Evolutionary conservation across 2,888 invertebrate genomes (phyloP), one percentile per base, ranked within the genome.

Genomic region (Parochlus steinenii): DNA sequence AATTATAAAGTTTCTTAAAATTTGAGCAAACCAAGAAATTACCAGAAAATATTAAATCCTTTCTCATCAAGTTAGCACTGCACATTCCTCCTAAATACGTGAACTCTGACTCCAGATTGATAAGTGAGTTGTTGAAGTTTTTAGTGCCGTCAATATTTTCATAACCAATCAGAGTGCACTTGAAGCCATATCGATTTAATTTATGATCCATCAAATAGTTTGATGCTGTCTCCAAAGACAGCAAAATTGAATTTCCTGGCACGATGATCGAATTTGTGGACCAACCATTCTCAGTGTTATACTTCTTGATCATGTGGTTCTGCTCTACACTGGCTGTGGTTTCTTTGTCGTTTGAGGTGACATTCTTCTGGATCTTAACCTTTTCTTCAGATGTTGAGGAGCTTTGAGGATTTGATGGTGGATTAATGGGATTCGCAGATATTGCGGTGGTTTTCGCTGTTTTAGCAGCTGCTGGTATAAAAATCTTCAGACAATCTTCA

Each of bases 191-290:
- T 41, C 74, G 74, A 49, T 72, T 72, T 1, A 74, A 74, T 48
- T 80, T 76, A 44, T 86, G 90, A 57, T 89, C 87, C 49, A 85
- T 86, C 41, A 89, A 71, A 56, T 93, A 95, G 55, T 93, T 81
- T 0, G 93, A 85, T 0, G 93, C 87, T 0, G 95, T 93, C 62
- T 97, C 95, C 51, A 98, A 54, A 0, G 92, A 90, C 56, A 97
- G 92, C 48, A 92, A 74, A 0, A 95, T 80, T 61, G 90, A 86
- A 54, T 92, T 89, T 12, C 92, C 93, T 22, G 93, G 92, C 25
- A 93, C 60, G 38, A 92, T 66, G 10, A 93, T 63, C 0, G 83
- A 75, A 45, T 74, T 78, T 47, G 80, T 78, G 0, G 93, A 86
- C 93, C 95, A 97, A 37, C 36, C 36, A 23, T 15, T 36, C 14